Percentiles rank a stretch among this genome's conserved stretches.
These are phyloP conservation scores for Ypsolopha scabrella DNA, from an alignment of 2,888 invertebrate genomes.

Conservation along the genomic window DNA sequence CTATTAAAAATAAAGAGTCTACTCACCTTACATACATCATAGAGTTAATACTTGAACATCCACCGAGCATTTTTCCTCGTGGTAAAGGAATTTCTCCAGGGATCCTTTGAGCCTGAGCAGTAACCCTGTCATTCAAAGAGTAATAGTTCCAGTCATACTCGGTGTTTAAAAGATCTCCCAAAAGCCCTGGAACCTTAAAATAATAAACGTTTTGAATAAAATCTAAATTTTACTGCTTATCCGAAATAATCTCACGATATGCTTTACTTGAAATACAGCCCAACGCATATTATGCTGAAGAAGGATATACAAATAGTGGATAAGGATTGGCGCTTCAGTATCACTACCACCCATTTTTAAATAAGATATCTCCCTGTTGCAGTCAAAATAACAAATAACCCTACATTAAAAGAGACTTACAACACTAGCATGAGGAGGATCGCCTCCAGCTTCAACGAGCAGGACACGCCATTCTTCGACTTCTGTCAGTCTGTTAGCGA, in stretches of 20 bases:
- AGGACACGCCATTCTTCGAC: constrained; percentile 1
- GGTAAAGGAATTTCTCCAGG: not conserved
- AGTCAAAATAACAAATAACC: too few species aligned
- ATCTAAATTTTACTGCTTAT: too few species aligned
- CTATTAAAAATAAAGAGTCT: not conserved
- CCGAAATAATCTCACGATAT: too few species aligned
- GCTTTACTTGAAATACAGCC: too few species aligned
- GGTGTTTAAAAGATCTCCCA: not conserved
- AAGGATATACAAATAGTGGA: too few species aligned
- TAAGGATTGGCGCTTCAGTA: too few species aligned
- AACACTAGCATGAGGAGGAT: constrained; percentile 1
- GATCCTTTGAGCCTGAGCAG: not conserved
- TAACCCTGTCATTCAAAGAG: not conserved
- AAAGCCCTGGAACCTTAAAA: constrained; percentile 1
- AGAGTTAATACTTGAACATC: constrained; percentile 4
- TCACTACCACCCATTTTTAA: too few species aligned
- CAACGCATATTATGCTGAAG: too few species aligned
- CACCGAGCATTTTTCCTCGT: constrained; percentile 5
- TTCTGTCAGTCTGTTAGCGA: constrained; percentile 2
- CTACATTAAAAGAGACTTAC: not conserved
- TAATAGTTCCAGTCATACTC: constrained; percentile 3
- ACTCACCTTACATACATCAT: constrained; percentile 5
- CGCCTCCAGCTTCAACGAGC: constrained; percentile 4
- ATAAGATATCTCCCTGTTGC: too few species aligned
- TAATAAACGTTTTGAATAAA: not conserved